Evolutionary conservation across 2,113 vertebrate genomes (phyloP).

Genomic region (Daphoenositta chrysoptera): DNA sequence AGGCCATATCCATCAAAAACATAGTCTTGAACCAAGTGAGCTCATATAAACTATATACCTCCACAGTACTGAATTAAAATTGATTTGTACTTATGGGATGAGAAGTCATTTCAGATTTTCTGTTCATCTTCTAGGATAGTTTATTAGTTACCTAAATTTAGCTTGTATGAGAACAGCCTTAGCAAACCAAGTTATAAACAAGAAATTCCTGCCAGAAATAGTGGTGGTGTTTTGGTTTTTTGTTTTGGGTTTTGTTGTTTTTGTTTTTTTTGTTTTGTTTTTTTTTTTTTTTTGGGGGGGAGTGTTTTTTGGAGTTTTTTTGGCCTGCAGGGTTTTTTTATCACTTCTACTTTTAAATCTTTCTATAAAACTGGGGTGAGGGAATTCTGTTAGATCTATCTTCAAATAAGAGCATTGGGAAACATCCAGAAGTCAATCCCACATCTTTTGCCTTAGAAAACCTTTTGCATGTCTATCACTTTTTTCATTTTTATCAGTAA

Average conservation of each 20-base stretch:
- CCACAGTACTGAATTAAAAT: background rate
- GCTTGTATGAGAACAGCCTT: background rate
- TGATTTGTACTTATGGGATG: background rate
- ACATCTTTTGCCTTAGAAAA: background rate
- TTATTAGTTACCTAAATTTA: background rate
- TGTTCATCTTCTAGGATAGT: background rate
- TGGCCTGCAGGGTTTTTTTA: rapidly evolving
- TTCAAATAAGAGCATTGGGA: background rate
- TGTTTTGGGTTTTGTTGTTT: background rate
- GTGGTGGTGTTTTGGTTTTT: background rate
- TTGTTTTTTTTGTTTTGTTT: no score
- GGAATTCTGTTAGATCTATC: background rate
- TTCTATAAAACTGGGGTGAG: background rate
- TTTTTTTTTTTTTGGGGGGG: no score
- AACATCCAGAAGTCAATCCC: background rate
- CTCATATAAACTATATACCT: background rate
- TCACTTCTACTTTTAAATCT: background rate
- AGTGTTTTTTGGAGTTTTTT: background rate
- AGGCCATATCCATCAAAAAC: slow-evolving; percentile 35
- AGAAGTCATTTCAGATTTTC: background rate
- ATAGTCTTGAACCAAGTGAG: background rate
- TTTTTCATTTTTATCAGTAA: slow-evolving; percentile 26
- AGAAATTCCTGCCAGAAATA: background rate
- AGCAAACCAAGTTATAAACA: background rate
- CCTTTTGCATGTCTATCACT: background rate